These are phyloP conservation scores for Amniataba percoides DNA, from an alignment of 2,797 vertebrate genomes.

Conservation along the genomic window DNA sequence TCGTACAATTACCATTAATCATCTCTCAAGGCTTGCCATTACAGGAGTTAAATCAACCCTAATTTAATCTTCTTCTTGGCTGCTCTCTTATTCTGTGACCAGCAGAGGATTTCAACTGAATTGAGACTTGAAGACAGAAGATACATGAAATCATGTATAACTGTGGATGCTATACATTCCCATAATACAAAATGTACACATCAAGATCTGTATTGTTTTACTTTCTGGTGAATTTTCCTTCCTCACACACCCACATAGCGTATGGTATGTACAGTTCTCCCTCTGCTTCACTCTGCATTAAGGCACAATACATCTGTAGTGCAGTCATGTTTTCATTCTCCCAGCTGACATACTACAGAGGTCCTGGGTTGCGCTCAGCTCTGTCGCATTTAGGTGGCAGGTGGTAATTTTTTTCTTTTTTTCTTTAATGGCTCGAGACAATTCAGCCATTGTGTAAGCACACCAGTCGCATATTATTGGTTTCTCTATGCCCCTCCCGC, in stretches of 20 bases:
- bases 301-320: constrained; percentile 21
- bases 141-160: constrained; percentile 7
- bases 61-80: constrained; percentile 61
- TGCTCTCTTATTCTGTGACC: constrained; percentile 34
- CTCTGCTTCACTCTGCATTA: constrained; percentile 17
- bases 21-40: constrained; percentile 58
- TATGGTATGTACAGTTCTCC: not conserved
- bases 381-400: constrained; percentile 40
- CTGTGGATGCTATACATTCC: not conserved
- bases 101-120: constrained; percentile 34
- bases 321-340: constrained; percentile 33
- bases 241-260: not conserved
- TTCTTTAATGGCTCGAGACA: constrained; percentile 30
- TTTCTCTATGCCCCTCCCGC: constrained; percentile 27
- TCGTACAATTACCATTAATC: constrained; percentile 58
- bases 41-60: constrained; percentile 48
- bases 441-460: constrained; percentile 30
- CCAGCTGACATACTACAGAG: constrained; percentile 7
- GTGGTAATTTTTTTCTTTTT: constrained; percentile 31
- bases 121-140: constrained; percentile 38
- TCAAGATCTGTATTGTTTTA: not conserved
- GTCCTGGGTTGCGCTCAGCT: constrained; percentile 24
- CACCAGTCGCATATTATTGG: constrained; percentile 14
- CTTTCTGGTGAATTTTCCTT: not conserved
- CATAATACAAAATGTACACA: not conserved